These are phyloP conservation scores for Acleris sparsana DNA, from an alignment of 2,888 invertebrate species.

Conservation along the genomic window DNA sequence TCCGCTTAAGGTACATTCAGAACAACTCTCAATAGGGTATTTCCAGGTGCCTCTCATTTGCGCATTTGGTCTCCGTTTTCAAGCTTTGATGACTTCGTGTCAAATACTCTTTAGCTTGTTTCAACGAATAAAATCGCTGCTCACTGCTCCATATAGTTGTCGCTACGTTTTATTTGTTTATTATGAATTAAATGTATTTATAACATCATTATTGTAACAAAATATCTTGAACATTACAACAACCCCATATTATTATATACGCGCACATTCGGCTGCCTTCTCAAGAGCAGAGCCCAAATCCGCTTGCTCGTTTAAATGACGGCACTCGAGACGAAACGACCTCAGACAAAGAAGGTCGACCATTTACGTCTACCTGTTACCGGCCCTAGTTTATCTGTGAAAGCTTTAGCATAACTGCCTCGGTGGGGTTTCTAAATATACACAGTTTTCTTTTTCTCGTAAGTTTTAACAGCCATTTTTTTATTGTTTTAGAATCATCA, in stretches of 20 bases:
- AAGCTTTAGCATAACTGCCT: conserved; percentile 37
- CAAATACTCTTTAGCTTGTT: too few species aligned
- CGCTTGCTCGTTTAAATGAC: conserved; percentile 63
- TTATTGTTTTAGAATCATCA: conserved; percentile 71
- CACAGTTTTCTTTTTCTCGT: neutral
- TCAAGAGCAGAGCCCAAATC: conserved; percentile 51
- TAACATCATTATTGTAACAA: neutral
- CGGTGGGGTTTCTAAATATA: neutral
- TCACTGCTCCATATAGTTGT: too few species aligned
- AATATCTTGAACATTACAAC: neutral
- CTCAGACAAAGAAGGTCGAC: conserved; percentile 54
- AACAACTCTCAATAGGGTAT: conserved; percentile 75
- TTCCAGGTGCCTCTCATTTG: conserved; percentile 70
- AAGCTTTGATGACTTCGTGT: conserved; percentile 49
- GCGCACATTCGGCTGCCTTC: conserved; percentile 53
- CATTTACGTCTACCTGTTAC: conserved; percentile 58
- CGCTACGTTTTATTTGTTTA: too few species aligned
- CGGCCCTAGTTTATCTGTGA: conserved; percentile 50
- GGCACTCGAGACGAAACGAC: conserved; percentile 62
- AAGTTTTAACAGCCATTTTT: conserved; percentile 5
- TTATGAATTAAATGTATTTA: too few species aligned
- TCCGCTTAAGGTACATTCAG: conserved; percentile 71
- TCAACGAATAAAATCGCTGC: too few species aligned
- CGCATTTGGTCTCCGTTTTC: conserved; percentile 64
- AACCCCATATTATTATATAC: conserved; percentile 35